These are phyloP conservation scores for Lamellibrachia luymesi DNA, from an alignment of 1,140 invertebrate species.

Conservation along the genomic window DNA sequence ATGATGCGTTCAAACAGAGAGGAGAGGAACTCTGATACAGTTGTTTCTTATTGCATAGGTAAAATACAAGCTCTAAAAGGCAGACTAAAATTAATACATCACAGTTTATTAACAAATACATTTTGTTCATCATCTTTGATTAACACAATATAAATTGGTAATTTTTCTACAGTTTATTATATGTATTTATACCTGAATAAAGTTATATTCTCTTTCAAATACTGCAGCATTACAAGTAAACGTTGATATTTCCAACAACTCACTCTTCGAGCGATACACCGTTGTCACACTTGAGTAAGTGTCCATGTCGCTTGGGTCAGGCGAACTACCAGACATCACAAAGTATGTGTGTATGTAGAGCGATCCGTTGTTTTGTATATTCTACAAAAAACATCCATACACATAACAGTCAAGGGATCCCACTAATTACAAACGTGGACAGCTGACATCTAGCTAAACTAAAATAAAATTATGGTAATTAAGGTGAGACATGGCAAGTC, in stretches of 20 bases:
- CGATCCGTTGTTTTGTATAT: constrained; percentile 88
- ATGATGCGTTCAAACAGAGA: too few relatives aligned
- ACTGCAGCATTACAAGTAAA: neutral
- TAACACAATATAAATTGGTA: too few relatives aligned
- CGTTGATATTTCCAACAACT: constrained; percentile 22
- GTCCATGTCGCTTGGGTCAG: constrained; percentile 71
- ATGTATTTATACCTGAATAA: too few relatives aligned
- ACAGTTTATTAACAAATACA: too few relatives aligned
- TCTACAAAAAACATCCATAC: constrained; percentile 49
- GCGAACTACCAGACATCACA: constrained; percentile 76
- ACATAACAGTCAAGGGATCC: neutral
- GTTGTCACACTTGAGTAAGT: constrained; percentile 70
- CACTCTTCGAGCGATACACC: constrained; percentile 73
- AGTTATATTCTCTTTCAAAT: too few relatives aligned
- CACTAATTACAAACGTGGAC: neutral
- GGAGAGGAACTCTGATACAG: neutral
- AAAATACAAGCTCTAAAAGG: neutral
- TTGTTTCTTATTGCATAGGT: neutral
- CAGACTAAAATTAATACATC: too few relatives aligned
- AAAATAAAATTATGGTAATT: too few relatives aligned
- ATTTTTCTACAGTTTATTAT: too few relatives aligned
- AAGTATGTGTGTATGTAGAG: constrained; percentile 90
- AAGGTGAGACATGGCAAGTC: too few relatives aligned
- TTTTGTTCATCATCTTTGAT: too few relatives aligned
- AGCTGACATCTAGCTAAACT: neutral